phyloP scores from a whole-genome alignment of 2,888 invertebrate species.

The Melangyna quadrimaculata region DNA sequence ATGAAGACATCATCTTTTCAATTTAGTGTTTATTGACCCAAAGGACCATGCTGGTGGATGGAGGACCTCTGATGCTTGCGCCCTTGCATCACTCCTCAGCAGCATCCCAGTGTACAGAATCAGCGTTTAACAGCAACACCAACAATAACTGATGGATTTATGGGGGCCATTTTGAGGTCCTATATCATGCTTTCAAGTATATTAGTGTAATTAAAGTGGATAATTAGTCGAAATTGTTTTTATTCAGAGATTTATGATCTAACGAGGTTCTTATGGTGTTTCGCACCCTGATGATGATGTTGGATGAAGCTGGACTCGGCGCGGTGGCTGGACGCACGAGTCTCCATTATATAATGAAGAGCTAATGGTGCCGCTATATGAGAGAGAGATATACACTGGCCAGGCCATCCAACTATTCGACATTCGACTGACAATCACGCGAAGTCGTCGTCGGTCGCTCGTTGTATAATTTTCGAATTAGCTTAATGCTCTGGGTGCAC shows the following conservation, averaged over 20 bases:
- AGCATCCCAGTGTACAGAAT: neutral
- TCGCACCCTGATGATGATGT: slow-evolving; percentile 11
- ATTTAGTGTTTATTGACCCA: slow-evolving; percentile 68
- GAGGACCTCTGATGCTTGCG: slow-evolving; percentile 28
- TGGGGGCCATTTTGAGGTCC: slow-evolving; percentile 61
- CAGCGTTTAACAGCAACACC: slow-evolving; percentile 4
- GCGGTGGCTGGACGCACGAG: slow-evolving; percentile 12
- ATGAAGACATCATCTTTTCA: slow-evolving; percentile 72
- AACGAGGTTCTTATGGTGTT: slow-evolving; percentile 49
- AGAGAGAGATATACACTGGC: slow-evolving; percentile 8
- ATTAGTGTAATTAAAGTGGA: slow-evolving; percentile 69
- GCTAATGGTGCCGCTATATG: slow-evolving; percentile 25
- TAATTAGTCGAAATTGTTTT: slow-evolving; percentile 71
- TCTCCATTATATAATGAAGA: slow-evolving; percentile 7
- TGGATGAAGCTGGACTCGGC: slow-evolving; percentile 2
- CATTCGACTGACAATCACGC: slow-evolving; percentile 50
- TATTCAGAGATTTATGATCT: slow-evolving; percentile 70
- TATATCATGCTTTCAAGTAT: slow-evolving; percentile 61
- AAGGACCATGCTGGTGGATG: slow-evolving; percentile 7
- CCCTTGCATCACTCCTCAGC: neutral
- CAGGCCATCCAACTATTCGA: neutral
- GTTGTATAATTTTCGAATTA: slow-evolving; percentile 71
- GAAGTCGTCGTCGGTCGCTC: slow-evolving; percentile 10
- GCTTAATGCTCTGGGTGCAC: slow-evolving; percentile 68
- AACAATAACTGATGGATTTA: slow-evolving; percentile 65